These are phyloP conservation scores for Dryocosmus kuriphilus DNA, from an alignment of 2,888 invertebrate species.

Conservation along the genomic window DNA sequence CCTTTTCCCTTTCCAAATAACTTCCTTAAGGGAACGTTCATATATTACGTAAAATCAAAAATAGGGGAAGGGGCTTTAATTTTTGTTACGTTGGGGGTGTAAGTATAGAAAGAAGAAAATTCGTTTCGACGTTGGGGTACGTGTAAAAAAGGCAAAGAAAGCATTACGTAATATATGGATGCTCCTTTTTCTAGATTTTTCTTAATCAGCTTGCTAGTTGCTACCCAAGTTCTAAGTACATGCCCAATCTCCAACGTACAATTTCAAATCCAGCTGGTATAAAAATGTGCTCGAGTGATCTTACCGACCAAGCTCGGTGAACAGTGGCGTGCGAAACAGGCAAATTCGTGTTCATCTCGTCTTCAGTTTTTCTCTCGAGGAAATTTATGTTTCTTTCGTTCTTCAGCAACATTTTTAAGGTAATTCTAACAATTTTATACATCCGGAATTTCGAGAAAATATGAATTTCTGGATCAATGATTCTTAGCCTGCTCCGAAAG, in stretches of 20 bases:
- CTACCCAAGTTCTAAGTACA: conserved; percentile 27
- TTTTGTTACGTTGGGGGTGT: background rate
- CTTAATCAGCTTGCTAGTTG: background rate
- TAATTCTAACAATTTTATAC: background rate
- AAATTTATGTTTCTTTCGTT: background rate
- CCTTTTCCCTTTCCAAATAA: background rate
- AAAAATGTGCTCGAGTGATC: conserved; percentile 39
- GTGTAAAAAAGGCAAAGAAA: background rate
- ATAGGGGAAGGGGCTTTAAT: background rate
- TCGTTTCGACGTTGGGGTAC: too few relatives aligned
- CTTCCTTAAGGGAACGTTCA: background rate
- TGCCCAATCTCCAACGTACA: background rate
- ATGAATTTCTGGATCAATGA: background rate
- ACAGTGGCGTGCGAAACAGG: conserved; percentile 34
- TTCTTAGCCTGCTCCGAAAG: background rate
- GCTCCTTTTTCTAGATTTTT: background rate
- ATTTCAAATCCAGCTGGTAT: conserved; percentile 23
- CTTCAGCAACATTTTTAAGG: background rate
- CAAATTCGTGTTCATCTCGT: conserved; percentile 25
- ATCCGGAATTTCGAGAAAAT: background rate
- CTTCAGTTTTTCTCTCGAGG: background rate
- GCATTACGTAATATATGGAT: background rate
- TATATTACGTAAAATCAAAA: background rate
- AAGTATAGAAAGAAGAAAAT: background rate
- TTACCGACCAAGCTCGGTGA: conserved; percentile 39